Base-by-base conservation (phyloP, 1,140 invertebrate species). In the Holotrichia oblita region DNA sequence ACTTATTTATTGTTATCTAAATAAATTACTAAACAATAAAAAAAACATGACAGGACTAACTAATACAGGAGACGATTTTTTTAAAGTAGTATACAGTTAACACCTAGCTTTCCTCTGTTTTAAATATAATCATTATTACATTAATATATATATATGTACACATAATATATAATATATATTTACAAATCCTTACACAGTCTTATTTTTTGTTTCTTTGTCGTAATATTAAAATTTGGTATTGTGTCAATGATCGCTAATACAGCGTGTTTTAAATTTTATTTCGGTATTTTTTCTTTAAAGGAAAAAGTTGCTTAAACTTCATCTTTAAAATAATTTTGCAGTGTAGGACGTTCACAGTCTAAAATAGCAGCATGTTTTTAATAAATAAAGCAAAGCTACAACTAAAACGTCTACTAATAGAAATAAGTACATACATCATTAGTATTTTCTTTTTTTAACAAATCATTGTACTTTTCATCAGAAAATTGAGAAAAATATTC, bases 181-280 rank as follows among this genome's bases (percentile, higher is more conserved):
- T 69, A 69, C 61, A 69, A 27, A 69, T 69, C 27, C 61, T 69
- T 69, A 34, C 22, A 69, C 61, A 69, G 61, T 69, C 61, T 69
- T 69, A 48, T 55, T 55, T n/a, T 17, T 55, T 55, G 48, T 55
- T 55, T 6, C 48, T 17, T 55, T 55, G 17, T 14, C 17, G n/a
- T 55, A n/a, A 55, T 55, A 55, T 55, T 55, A 55, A 55, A 17
- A 55, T 55, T 55, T 55, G 48, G 48, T 55, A 55, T 55, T 17
- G n/a, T n/a, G n/a, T n/a, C n/a, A n/a, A n/a, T n/a, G n/a, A n/a
- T n/a, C 27, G 27, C 27, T 34, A 1, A 34, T 34, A 34, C 27
- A 55, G 17, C 14, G 48, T 55, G 2, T n/a, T 2, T 55, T 55
- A n/a, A 34, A 34, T 34, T 34, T 34, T n/a, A n/a, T n/a, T n/a